Conservation (phyloP, 2,888 invertebrate genomes). For the Cyclophora punctaria region DNA sequence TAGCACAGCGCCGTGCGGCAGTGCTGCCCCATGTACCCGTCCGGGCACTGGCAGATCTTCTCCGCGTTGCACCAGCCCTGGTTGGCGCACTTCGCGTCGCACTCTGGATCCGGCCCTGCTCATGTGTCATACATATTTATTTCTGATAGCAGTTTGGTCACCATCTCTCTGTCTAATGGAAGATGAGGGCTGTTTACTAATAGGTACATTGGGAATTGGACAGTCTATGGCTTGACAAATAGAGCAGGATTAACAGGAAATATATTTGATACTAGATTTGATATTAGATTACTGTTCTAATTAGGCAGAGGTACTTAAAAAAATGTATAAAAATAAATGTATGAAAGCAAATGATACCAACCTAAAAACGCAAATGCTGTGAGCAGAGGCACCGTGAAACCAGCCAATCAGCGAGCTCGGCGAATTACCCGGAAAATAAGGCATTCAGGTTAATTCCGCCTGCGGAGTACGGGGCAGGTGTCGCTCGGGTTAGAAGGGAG, state of each 20-base stretch:
- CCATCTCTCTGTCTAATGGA: too few species aligned
- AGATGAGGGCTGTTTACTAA: neutral
- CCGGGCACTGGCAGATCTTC: slow-evolving; percentile 90
- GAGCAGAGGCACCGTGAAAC: slow-evolving; percentile 67
- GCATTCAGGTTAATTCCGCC: slow-evolving; percentile 29
- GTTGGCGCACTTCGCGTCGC: slow-evolving; percentile 89
- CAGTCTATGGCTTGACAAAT: too few species aligned
- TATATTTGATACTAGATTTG: too few species aligned
- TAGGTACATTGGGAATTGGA: neutral
- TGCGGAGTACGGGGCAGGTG: too few species aligned
- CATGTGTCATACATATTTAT: neutral
- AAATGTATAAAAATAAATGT: neutral
- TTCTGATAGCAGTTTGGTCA: too few species aligned
- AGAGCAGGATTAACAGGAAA: too few species aligned
- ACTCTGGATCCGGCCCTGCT: slow-evolving; percentile 90
- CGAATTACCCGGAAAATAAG: slow-evolving; percentile 61
- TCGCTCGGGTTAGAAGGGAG: too few species aligned
- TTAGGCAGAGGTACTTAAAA: too few species aligned
- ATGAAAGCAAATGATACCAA: slow-evolving; percentile 52
- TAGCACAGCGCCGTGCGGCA: slow-evolving; percentile 93
- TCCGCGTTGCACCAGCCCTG: slow-evolving; percentile 89
- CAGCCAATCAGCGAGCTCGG: slow-evolving; percentile 58
- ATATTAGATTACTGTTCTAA: too few species aligned
- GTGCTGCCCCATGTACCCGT: slow-evolving; percentile 93
- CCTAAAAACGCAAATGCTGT: slow-evolving; percentile 71